Evolutionary conservation across 2,113 vertebrate genomes (phyloP), one percentile per base, ranked within the genome.

Genomic region (Erythrocercus mccallii): DNA sequence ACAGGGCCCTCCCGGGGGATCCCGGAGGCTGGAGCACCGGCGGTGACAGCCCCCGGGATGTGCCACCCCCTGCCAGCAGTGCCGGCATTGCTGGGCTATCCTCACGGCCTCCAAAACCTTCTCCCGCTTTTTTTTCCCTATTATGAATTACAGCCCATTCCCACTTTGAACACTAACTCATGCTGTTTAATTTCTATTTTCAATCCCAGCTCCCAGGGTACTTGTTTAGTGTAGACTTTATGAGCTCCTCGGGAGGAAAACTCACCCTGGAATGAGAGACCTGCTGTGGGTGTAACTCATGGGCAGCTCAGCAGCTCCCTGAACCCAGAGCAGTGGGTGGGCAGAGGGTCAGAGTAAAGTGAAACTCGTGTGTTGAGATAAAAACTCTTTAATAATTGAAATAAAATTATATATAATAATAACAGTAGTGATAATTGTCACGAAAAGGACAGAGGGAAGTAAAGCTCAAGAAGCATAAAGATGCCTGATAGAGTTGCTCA

Each of bases 101-200:
- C n/a, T 47, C 2, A 1, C 12, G 0, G 10, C 47, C 30, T n/a
- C n/a, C 74, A 47, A 21, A 71, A 11, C 24, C 13, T 70, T 30
- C 73, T 30, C 64, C 40, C 8, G 47, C 4, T 16, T 20, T n/a
- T 40, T 16, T 58, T 12, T 7, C 22, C 11, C 12, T 6, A 0
- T 31, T 37, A 6, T 18, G 35, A 54, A 12, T 77, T 35, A 3
- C 4, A 38, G 44, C 31, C 65, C 38, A 0, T 35, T 79, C 16
- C 24, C 11, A 1, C 47, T 61, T 21, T 7, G 9, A 54, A 23
- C 37, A 23, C 5, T 38, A 27, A 4, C 30, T 72, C 47, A 54
- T 0, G 2, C 53, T 48, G 47, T 24, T 17, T 38, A 17, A 61
- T 51, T 65, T 35, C 37, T 21, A 1, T 65, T 44, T 37, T 25